Percentiles rank a stretch among this genome's conserved stretches.
phyloP scores from a whole-genome alignment of 2,797 vertebrate species.

The Propithecus perrieri region DNA sequence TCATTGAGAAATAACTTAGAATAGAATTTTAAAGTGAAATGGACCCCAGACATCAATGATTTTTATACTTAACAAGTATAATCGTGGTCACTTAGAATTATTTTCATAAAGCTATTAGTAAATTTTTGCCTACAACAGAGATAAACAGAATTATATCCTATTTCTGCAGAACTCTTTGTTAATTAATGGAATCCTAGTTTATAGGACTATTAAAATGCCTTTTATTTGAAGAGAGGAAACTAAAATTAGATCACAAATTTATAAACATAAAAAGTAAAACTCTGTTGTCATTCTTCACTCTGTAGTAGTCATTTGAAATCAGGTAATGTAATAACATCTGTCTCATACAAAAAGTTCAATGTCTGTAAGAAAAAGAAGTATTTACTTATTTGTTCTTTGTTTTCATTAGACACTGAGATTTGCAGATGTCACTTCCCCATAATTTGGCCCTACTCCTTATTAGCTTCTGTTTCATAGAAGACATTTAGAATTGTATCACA shows the following conservation, averaged over 20 bases:
- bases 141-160: slow-evolving; percentile 49
- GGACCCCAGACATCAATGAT: not conserved
- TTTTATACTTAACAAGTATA: slow-evolving; percentile 2
- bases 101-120: slow-evolving; percentile 75
- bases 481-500: not conserved
- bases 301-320: slow-evolving; percentile 65
- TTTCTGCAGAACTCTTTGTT: slow-evolving; percentile 75
- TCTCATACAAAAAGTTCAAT: slow-evolving; percentile 69
- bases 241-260: slow-evolving; percentile 72
- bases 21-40: slow-evolving; percentile 45
- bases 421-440: slow-evolving; percentile 75
- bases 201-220: slow-evolving; percentile 58
- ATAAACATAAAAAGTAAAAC: slow-evolving; percentile 73
- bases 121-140: slow-evolving; percentile 20
- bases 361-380: slow-evolving; percentile 72
- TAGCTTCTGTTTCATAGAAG: slow-evolving; percentile 63
- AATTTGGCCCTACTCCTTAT: slow-evolving; percentile 57
- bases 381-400: slow-evolving; percentile 75
- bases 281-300: slow-evolving; percentile 68
- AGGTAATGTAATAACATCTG: slow-evolving; percentile 58
- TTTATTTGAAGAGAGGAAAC: slow-evolving; percentile 80
- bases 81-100: slow-evolving; percentile 47
- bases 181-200: slow-evolving; percentile 80
- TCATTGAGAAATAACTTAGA: slow-evolving; percentile 67
- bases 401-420: slow-evolving; percentile 67